Percentiles rank a stretch among this genome's conserved stretches.
phyloP scores from a whole-genome alignment of 2,797 vertebrate species.

The Macropodus opercularis region DNA sequence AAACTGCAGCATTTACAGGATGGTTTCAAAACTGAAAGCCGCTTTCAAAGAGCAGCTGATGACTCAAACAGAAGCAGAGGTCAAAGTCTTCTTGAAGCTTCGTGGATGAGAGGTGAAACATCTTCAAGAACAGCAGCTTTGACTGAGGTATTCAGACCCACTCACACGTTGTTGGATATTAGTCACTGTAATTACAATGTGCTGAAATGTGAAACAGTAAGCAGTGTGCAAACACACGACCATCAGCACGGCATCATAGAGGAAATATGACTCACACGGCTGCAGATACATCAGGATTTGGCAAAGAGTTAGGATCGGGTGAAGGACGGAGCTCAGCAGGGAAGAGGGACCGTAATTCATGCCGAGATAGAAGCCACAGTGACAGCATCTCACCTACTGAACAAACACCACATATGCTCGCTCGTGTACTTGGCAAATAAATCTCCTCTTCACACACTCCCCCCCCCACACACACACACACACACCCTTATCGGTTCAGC shows the following conservation, averaged over 20 bases:
- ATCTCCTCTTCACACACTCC: slow-evolving; percentile 15
- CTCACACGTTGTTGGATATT: no score
- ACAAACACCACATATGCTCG: slow-evolving; percentile 44
- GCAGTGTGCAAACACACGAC: neutral
- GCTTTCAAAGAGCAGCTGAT: neutral
- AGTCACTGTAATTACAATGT: neutral
- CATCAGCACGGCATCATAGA: neutral
- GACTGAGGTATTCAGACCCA: no score
- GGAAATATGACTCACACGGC: neutral
- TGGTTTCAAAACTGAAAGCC: slow-evolving; percentile 1
- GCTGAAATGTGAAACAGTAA: neutral
- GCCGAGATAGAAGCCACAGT: slow-evolving; percentile 41
- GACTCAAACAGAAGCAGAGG: neutral
- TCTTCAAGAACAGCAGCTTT: no score
- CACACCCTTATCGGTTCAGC: slow-evolving; percentile 29
- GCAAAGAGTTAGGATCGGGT: slow-evolving; percentile 5
- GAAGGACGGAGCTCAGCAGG: slow-evolving; percentile 20
- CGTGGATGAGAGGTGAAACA: no score
- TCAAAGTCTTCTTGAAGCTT: slow-evolving; percentile 1
- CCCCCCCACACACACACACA: slow-evolving; percentile 3
- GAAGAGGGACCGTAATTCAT: slow-evolving; percentile 39
- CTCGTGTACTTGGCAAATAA: slow-evolving; percentile 41
- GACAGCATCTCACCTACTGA: slow-evolving; percentile 47
- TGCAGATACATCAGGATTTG: slow-evolving; percentile 10
- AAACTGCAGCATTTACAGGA: neutral